Evolutionary conservation across 2,888 invertebrate species (phyloP), one percentile per base, ranked within the genome.

Genomic region (Melolontha melolontha): DNA sequence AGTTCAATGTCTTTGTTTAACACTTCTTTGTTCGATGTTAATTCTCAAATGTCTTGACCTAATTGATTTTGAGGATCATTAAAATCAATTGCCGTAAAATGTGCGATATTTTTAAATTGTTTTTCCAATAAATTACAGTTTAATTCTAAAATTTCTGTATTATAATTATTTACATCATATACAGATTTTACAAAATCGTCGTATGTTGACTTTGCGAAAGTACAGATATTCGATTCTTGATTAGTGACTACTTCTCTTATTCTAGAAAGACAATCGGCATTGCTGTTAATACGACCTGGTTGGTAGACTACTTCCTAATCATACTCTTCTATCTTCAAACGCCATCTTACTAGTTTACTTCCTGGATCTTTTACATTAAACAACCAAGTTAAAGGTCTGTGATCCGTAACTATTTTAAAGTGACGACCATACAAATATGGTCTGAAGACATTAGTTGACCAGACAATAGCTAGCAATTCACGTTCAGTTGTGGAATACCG

Each of bases 401-500:
- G 82, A 67, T 83, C 81, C 0, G 77, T 82, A 4, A 77, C 16
- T n/a, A 83, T 75, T 12, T 39, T 72, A 63, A 82, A 83, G 68
- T 78, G 72, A 41, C 75, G 73, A 10, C 81, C 82, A 64, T 75
- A 80, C 1, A 83, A 63, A 65, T 82, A 83, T 4, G 81, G 79
- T 44, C 80, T 27, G 68, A 81, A 83, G 68, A 80, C 74, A 72
- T 80, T 77, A 0, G 17, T 42, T 16, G 41, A n/a, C 59, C 59
- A 59, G 6, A 59, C 41, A 16, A 59, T 44, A 6, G 59, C 59
- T 16, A 59, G 17, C 40, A 54, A 67, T 75, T 83, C 81, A 50
- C 75, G 75, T 73, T 83, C 81, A 1, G 73, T 82, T 0, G 80
- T 83, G n/a, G n/a, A n/a, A n/a, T n/a, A 83, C 55, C 80, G 82